Evolutionary conservation across 1,140 invertebrate genomes (phyloP).

Genomic region (Elysia chlorotica): DNA sequence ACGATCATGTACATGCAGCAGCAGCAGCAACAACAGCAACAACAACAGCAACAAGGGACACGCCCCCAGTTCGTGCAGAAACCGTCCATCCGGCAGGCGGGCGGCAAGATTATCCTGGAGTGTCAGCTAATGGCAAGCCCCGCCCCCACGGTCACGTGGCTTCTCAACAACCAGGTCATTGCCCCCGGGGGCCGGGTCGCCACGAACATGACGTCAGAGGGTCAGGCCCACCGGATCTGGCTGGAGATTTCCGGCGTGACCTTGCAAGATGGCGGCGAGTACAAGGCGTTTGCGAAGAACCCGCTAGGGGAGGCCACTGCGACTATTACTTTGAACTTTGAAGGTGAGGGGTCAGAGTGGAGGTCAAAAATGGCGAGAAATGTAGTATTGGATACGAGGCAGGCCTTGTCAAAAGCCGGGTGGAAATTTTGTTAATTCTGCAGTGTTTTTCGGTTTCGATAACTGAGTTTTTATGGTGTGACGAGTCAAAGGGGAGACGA

Average conservation of each 20-base stretch:
- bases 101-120: slow-evolving; percentile 91
- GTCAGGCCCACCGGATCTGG: slow-evolving; percentile 78
- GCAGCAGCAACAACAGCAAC: too few relatives aligned
- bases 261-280: slow-evolving; percentile 93
- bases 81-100: slow-evolving; percentile 86
- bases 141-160: slow-evolving; percentile 86
- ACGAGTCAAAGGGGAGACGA: too few relatives aligned
- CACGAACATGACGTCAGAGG: slow-evolving; percentile 79
- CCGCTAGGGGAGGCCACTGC: slow-evolving; percentile 95
- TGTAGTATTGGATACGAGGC: too few relatives aligned
- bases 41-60: slow-evolving; percentile 67
- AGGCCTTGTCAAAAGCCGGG: too few relatives aligned
- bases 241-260: slow-evolving; percentile 92
- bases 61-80: slow-evolving; percentile 96
- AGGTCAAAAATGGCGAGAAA: too few relatives aligned
- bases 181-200: slow-evolving; percentile 93
- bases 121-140: slow-evolving; percentile 94
- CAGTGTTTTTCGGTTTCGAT: too few relatives aligned
- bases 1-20: slow-evolving; percentile 10
- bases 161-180: slow-evolving; percentile 82
- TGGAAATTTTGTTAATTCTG: too few relatives aligned
- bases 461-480: too few relatives aligned
- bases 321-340: slow-evolving; percentile 98
- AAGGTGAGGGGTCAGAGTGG: slow-evolving; percentile 58
- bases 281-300: slow-evolving; percentile 97